Evolutionary conservation across 2,113 vertebrate species (phyloP).

Genomic region (Elgaria multicarinata): DNA sequence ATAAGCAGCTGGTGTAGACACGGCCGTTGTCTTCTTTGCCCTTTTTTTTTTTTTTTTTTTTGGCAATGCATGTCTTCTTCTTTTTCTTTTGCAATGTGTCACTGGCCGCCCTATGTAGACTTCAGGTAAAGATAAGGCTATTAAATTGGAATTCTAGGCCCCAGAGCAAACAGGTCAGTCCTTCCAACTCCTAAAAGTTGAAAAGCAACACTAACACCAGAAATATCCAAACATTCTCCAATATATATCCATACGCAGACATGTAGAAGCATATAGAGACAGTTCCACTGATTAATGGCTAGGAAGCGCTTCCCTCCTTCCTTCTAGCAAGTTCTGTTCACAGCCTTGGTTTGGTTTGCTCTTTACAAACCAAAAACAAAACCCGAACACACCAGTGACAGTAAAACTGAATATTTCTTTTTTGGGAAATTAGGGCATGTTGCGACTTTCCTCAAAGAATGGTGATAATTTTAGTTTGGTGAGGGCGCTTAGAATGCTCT

Average conservation of each 20-base stretch:
- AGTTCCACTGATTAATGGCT: background rate
- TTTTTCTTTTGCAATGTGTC: too few species aligned
- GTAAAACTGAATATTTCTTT: background rate
- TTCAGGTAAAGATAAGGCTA: background rate
- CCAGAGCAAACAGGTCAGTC: background rate
- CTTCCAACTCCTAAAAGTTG: background rate
- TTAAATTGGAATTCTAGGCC: background rate
- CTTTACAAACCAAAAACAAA: background rate
- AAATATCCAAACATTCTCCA: background rate
- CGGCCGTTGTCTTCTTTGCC: too few species aligned
- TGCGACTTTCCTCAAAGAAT: background rate
- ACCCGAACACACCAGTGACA: background rate
- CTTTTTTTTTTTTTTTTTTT: too few species aligned
- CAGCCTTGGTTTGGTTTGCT: background rate
- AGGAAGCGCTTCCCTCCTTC: background rate
- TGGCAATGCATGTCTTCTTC: too few species aligned
- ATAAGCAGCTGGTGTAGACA: too few species aligned
- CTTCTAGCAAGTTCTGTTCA: background rate
- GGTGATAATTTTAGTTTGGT: background rate
- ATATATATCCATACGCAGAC: background rate
- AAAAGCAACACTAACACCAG: background rate
- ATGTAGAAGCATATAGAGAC: background rate
- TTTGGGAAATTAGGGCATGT: background rate
- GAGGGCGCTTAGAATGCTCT: background rate
- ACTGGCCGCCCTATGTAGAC: too few species aligned